Percentiles rank a stretch among this genome's conserved stretches.
Conservation (phyloP, 2,888 invertebrate genomes). For the Cheilosia pagana region DNA sequence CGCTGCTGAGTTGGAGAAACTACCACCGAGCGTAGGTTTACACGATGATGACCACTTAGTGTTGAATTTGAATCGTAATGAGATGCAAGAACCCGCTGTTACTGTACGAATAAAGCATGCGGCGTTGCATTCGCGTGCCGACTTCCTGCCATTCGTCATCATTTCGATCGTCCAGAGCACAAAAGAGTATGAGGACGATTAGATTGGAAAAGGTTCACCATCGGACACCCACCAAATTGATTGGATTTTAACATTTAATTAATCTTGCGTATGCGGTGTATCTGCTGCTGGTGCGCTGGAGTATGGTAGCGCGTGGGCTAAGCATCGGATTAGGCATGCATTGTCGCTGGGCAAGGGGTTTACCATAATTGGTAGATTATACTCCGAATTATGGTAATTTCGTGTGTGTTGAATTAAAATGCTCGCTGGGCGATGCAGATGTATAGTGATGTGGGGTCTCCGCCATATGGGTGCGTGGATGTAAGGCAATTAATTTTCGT, state of each 20-base stretch:
- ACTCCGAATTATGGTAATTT: slow-evolving; percentile 64
- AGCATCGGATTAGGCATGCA: slow-evolving; percentile 51
- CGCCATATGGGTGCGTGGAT: slow-evolving; percentile 33
- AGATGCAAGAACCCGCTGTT: slow-evolving; percentile 16
- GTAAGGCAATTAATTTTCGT: slow-evolving; percentile 46
- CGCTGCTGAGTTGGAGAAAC: slow-evolving; percentile 51
- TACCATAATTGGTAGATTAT: slow-evolving; percentile 51
- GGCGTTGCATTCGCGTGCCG: slow-evolving; percentile 13
- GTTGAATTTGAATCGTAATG: slow-evolving; percentile 55
- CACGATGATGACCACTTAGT: slow-evolving; percentile 71
- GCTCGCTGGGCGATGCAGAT: slow-evolving; percentile 6
- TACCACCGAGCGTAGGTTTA: slow-evolving; percentile 44
- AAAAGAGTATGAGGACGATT: slow-evolving; percentile 17
- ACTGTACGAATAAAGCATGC: slow-evolving; percentile 23
- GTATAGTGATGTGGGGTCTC: not conserved
- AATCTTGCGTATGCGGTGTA: slow-evolving; percentile 23
- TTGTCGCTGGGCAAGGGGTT: slow-evolving; percentile 41
- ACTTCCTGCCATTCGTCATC: slow-evolving; percentile 68
- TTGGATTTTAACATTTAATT: slow-evolving; percentile 65
- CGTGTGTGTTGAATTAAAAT: slow-evolving; percentile 15
- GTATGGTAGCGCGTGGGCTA: slow-evolving; percentile 40
- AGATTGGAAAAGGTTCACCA: slow-evolving; percentile 28
- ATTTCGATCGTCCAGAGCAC: slow-evolving; percentile 4
- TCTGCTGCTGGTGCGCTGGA: not conserved
- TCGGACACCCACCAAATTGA: slow-evolving; percentile 64